Evolutionary conservation across 2,113 vertebrate genomes (phyloP), one percentile per base, ranked within the genome.

Genomic region (Cromileptes altivelis): DNA sequence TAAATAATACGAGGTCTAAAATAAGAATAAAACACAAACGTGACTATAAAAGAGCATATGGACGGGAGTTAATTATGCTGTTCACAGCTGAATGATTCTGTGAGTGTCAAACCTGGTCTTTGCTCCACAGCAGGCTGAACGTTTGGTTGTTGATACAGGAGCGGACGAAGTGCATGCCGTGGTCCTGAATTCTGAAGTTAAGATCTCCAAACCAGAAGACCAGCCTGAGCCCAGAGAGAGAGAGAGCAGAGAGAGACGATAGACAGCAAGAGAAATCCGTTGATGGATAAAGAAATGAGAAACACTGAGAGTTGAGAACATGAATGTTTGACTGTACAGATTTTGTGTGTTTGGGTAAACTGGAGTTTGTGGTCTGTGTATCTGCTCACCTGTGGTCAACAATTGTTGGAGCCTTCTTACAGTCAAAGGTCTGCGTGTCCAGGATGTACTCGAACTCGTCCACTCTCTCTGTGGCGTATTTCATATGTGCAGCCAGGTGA

Each of bases 141-240:
- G 83, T 93, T 13, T 89, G 93, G 75, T 92, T 95, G 64, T 90
- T 95, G 81, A 99, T 96, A 2, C 97, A 96, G 82, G 97, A 94
- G 53, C 96, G 95, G 58, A 99, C 92, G 89, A 98, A 98, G 89
- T 97, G 96, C 79, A 99, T 95, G 2, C 96, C 97, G 0, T 98
- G 97, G 81, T 99, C 98, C 65, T 97, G 96, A 12, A 99, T 99
- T 49, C 98, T 94, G 91, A 99, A 99, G 89, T 99, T 99, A 1
- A 99, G 95, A 92, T 99, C 98, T 77, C 98, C 98, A 65, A 99
- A 97, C 96, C 98, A 99, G 91, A 99, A 96, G 40, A 99, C 94
- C 85, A 97, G 70, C 81, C 98, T 99, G 90, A 8, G 67, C 33
- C 12, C 64, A 88, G 61, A 74, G 80, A 75, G 83, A 75, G 83